These are phyloP conservation scores for Hemibagrus wyckioides DNA, from an alignment of 2,113 vertebrate genomes.

Conservation along the genomic window DNA sequence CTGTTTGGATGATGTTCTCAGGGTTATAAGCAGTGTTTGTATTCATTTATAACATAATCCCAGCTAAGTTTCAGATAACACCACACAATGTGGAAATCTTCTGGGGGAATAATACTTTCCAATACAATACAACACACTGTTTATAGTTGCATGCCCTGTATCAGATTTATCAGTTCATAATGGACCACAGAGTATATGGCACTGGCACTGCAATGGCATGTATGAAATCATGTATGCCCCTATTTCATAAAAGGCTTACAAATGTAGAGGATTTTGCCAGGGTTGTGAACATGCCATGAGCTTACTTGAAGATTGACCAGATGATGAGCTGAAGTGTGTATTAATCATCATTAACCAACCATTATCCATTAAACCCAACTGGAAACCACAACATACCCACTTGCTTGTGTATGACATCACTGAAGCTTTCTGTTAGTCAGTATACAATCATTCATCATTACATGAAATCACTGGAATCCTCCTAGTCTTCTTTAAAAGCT, in stretches of 20 bases:
- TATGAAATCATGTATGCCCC: background rate
- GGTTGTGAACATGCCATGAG: background rate
- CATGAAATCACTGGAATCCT: background rate
- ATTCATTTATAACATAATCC: background rate
- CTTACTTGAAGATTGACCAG: background rate
- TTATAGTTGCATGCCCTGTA: background rate
- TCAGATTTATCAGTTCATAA: background rate
- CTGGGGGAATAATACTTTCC: background rate
- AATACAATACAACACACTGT: background rate
- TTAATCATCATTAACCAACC: conserved; percentile 24
- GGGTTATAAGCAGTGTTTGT: background rate
- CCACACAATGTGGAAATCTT: background rate
- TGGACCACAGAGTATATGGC: background rate
- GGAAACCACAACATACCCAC: conserved; percentile 20
- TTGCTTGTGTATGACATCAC: background rate
- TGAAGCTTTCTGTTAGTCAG: background rate
- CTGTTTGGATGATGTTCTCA: background rate
- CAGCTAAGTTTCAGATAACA: background rate
- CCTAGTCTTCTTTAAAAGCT: background rate
- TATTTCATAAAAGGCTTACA: too few relatives aligned
- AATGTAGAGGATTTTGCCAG: too few relatives aligned
- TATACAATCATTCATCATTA: background rate
- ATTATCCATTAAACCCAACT: background rate
- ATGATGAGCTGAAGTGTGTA: background rate
- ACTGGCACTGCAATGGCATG: background rate